A percentile compares a stretch with the other conserved stretches of the same genome.
Conservation (phyloP, 2,113 vertebrate genomes). For the Microcebus ravelobensis region DNA sequence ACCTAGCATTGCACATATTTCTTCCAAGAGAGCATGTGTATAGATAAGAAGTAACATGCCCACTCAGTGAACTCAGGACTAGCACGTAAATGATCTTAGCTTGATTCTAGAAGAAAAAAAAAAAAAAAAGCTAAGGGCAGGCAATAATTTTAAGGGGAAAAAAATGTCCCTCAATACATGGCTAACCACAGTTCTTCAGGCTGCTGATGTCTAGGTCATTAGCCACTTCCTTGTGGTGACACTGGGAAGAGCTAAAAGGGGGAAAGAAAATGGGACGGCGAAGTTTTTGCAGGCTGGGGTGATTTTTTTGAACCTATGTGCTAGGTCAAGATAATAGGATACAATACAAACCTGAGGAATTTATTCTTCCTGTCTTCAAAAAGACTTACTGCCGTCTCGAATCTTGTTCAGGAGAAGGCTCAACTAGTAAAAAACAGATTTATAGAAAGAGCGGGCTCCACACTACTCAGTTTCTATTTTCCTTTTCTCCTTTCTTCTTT, state of each 20-base stretch:
- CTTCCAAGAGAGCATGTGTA: not conserved
- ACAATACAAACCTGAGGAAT: not conserved
- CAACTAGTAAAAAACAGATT: slow-evolving; percentile 21
- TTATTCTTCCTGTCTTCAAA: slow-evolving; percentile 44
- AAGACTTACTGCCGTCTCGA: slow-evolving; percentile 19
- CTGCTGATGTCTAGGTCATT: not conserved
- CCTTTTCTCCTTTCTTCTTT: too few species aligned
- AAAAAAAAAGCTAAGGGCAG: not conserved
- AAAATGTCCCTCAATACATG: not conserved
- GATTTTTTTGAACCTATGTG: not conserved
- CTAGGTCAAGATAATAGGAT: slow-evolving; percentile 57
- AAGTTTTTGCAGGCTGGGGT: not conserved
- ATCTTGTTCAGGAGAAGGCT: slow-evolving; percentile 9
- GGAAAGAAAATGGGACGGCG: not conserved
- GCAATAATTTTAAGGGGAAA: not conserved
- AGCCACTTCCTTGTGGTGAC: not conserved
- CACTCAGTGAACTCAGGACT: not conserved
- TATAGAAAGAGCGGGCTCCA: not conserved
- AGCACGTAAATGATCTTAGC: not conserved
- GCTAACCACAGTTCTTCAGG: not conserved
- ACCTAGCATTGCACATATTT: not conserved
- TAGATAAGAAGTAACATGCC: not conserved
- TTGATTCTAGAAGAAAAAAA: not conserved
- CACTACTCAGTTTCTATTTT: not conserved
- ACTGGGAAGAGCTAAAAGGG: not conserved